These are phyloP conservation scores for Spongilla lacustris DNA, from an alignment of 37 sponge, comb jelly and placozoan species.

Conservation along the genomic window DNA sequence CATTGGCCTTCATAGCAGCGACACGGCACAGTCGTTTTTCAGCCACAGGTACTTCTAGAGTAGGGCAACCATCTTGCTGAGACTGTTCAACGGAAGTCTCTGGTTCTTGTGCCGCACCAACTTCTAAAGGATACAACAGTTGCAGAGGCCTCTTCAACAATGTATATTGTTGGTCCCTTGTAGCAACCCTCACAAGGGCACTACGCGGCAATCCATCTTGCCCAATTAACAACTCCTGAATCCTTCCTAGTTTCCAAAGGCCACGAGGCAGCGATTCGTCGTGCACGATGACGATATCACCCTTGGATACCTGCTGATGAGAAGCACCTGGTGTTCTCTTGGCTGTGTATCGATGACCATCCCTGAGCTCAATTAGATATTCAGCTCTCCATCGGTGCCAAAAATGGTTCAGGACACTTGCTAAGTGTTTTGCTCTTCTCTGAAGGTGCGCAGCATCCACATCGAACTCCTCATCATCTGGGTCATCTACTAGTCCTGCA, in stretches of 20 bases:
- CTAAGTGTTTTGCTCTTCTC: slow-evolving; percentile 13
- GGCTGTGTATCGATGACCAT: slow-evolving; percentile 4
- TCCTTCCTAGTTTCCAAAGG: slow-evolving; percentile 23
- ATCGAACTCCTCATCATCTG: slow-evolving; percentile 16
- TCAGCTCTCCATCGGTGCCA: slow-evolving; percentile 42
- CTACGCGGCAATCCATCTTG: slow-evolving; percentile 17
- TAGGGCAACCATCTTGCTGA: background rate
- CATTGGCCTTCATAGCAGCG: background rate
- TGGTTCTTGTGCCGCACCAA: background rate
- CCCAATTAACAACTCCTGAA: background rate
- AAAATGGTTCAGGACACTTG: slow-evolving; percentile 4
- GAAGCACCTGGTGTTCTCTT: background rate
- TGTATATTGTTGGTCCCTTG: background rate
- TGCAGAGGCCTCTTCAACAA: background rate
- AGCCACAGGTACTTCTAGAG: background rate
- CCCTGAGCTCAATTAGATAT: slow-evolving; percentile 25
- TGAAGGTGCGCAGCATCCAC: background rate
- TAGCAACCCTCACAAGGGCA: slow-evolving; percentile 5
- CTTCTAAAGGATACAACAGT: background rate
- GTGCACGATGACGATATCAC: slow-evolving; percentile 30
- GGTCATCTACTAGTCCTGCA: background rate
- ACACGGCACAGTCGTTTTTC: background rate
- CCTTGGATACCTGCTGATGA: background rate
- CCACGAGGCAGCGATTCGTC: slow-evolving; percentile 11
- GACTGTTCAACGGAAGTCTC: background rate